These are phyloP conservation scores for Sternotherus odoratus DNA, from an alignment of 2,797 vertebrate genomes.

Conservation along the genomic window DNA sequence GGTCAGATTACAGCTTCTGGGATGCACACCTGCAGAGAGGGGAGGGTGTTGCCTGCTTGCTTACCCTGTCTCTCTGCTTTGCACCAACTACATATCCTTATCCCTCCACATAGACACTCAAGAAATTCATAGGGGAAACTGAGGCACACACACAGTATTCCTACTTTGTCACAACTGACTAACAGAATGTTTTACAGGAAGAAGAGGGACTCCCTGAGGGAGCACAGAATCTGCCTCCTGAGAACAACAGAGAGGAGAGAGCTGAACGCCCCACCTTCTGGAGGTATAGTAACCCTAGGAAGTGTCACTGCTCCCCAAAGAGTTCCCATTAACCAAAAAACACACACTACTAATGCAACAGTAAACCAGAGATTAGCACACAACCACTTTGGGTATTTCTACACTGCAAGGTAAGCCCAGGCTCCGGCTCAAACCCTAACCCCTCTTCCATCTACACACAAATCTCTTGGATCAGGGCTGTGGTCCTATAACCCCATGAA, in stretches of 20 bases:
- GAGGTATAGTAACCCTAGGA: conserved; percentile 16
- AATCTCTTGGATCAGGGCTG: not conserved
- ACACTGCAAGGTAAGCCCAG: not conserved
- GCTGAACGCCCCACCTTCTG: not conserved
- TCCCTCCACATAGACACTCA: no score
- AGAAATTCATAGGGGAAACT: no score
- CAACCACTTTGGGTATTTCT: not conserved
- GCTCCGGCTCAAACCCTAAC: not conserved
- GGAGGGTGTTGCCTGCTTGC: no score
- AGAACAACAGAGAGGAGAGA: not conserved
- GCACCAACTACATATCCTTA: no score
- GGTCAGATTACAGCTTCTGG: no score
- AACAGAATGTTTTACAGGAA: conserved; percentile 52
- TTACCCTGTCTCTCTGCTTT: no score
- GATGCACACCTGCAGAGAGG: no score
- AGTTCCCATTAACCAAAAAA: not conserved
- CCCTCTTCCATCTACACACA: not conserved
- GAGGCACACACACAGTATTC: no score
- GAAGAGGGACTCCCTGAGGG: not conserved
- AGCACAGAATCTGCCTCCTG: accelerated
- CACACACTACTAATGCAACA: not conserved
- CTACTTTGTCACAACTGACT: no score
- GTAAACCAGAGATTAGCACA: not conserved
- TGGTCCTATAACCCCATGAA: not conserved
- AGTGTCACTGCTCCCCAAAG: not conserved